These are phyloP conservation scores for Chymomyza amoena DNA, from an alignment of 2,888 invertebrate genomes.

Conservation along the genomic window DNA sequence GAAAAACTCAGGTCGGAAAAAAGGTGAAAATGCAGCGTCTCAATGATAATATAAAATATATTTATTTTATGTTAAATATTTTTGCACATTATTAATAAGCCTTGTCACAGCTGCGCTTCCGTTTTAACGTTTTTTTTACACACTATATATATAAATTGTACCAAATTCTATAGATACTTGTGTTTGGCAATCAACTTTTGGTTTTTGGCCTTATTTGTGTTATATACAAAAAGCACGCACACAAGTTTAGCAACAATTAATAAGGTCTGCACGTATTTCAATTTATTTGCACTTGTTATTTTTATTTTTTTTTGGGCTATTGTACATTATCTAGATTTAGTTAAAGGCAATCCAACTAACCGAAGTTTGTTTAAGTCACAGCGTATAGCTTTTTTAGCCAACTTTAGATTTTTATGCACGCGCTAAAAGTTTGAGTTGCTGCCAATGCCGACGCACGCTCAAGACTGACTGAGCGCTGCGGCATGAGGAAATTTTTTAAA, in stretches of 20 bases:
- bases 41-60: slow-evolving; percentile 29
- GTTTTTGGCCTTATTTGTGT: not conserved
- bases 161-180: not conserved
- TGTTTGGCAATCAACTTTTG: slow-evolving; percentile 55
- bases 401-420: not conserved
- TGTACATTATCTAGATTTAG: not conserved
- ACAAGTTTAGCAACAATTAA: slow-evolving; percentile 19
- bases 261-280: slow-evolving; percentile 39
- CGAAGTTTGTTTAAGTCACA: not conserved
- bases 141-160: not conserved
- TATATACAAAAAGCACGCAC: not conserved
- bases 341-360: not conserved
- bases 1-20: slow-evolving; percentile 39
- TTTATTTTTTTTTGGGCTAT: not conserved
- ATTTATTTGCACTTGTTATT: slow-evolving; percentile 45
- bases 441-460: slow-evolving; percentile 73
- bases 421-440: slow-evolving; percentile 38
- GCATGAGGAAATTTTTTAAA: slow-evolving; percentile 59
- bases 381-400: no score
- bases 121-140: not conserved
- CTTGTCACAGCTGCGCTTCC: not conserved
- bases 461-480: slow-evolving; percentile 59
- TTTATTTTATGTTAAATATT: not conserved
- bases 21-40: slow-evolving; percentile 45
- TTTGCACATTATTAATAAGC: slow-evolving; percentile 25